phyloP scores from a whole-genome alignment of 53 echinoderm and acorn worm species.

The Astropecten irregularis region DNA sequence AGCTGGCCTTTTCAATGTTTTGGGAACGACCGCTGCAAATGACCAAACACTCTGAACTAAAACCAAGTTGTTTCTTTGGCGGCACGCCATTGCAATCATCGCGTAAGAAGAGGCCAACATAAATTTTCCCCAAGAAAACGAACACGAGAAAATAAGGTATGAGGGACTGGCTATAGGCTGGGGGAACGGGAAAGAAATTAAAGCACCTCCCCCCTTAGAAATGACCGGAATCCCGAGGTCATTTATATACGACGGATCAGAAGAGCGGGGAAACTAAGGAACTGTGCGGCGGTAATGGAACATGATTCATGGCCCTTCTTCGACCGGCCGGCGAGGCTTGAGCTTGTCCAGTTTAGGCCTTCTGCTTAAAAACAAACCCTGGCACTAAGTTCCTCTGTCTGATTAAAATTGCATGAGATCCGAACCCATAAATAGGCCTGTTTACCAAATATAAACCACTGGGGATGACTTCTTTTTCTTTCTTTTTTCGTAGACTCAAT shows the following conservation, averaged over 20 bases:
- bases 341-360: neutral
- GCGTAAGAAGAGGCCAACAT: constrained; percentile 21
- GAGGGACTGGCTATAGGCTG: too few species aligned
- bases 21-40: too few species aligned
- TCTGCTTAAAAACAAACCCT: too few species aligned
- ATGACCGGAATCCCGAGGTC: constrained; percentile 6
- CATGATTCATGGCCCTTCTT: constrained; percentile 4
- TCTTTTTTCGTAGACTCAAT: too few species aligned
- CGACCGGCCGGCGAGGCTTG: neutral
- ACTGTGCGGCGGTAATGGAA: neutral
- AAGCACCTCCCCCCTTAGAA: too few species aligned
- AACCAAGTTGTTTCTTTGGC: neutral
- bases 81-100: constrained; percentile 1
- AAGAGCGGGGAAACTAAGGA: too few species aligned
- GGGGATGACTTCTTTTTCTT: too few species aligned
- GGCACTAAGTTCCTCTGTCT: too few species aligned
- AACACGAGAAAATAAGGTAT: neutral
- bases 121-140: constrained; percentile 11
- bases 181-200: neutral
- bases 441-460: too few species aligned
- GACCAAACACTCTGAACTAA: constrained; percentile 1
- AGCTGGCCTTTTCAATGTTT: too few species aligned
- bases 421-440: too few species aligned
- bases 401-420: too few species aligned
- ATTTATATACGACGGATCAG: neutral